Conservation (phyloP, 1,140 invertebrate species). For the Pachypeltis micranthus region DNA sequence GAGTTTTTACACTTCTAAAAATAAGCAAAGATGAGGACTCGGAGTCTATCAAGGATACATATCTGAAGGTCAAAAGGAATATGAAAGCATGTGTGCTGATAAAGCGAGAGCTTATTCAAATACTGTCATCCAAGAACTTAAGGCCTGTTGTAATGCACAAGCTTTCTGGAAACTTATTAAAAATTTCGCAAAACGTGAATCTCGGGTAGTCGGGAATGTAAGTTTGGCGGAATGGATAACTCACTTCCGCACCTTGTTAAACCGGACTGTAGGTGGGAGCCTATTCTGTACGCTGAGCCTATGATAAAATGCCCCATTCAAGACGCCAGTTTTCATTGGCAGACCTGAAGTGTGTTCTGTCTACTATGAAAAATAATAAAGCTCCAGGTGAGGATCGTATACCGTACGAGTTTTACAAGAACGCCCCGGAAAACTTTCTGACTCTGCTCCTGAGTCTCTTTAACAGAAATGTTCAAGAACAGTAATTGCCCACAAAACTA, state of each 20-base stretch:
- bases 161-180: constrained; percentile 3
- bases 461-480: constrained; percentile 5
- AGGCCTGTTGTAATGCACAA: too few relatives aligned
- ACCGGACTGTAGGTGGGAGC: neutral
- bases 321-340: neutral
- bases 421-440: constrained; percentile 2
- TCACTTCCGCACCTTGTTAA: neutral
- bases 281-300: neutral
- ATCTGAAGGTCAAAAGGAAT: constrained; percentile 3
- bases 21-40: neutral
- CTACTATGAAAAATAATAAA: constrained; percentile 10
- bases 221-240: neutral
- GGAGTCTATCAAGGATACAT: neutral
- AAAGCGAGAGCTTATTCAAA: neutral
- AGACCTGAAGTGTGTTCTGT: neutral
- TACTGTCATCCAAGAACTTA: neutral
- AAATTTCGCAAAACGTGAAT: neutral
- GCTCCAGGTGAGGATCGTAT: constrained; percentile 13
- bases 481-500: neutral
- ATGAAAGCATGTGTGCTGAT: neutral
- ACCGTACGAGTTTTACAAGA: constrained; percentile 15
- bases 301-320: neutral
- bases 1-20: neutral
- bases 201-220: neutral
- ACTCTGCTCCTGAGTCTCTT: neutral